phyloP scores from a whole-genome alignment of 2,888 invertebrate species.

The Caradrina clavipalpis region DNA sequence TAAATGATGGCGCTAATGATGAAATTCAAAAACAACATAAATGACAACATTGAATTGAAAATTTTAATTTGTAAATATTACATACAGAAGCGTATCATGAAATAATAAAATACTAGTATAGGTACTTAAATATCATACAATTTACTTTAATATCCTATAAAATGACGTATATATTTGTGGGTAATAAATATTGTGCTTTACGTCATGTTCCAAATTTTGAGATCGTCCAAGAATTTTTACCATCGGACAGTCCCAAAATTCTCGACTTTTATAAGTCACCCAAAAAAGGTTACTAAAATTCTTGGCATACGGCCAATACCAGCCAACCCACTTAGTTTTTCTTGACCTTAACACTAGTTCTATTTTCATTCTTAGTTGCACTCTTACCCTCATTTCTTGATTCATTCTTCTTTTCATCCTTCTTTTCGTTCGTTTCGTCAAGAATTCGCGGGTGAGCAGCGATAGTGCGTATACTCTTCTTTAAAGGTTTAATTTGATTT shows the following conservation, averaged over 20 bases:
- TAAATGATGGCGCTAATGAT: constrained; percentile 38
- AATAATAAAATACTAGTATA: constrained; percentile 59
- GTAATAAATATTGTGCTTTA: constrained; percentile 69
- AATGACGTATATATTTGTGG: constrained; percentile 58
- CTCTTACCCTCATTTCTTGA: constrained; percentile 52
- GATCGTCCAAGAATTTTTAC: constrained; percentile 85
- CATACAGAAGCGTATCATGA: constrained; percentile 70
- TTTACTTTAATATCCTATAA: constrained; percentile 50
- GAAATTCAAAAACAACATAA: constrained; percentile 47
- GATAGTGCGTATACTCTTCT: constrained; percentile 79
- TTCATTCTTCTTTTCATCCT: constrained; percentile 63
- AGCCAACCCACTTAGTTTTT: constrained; percentile 26
- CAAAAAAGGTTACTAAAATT: constrained; percentile 9
- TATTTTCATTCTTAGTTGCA: constrained; percentile 55
- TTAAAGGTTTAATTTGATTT: constrained; percentile 82
- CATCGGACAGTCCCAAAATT: constrained; percentile 88
- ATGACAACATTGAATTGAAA: constrained; percentile 55
- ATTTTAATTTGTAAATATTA: constrained; percentile 76
- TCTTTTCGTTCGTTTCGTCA: constrained; percentile 71
- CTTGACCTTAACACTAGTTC: constrained; percentile 45
- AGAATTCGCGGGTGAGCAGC: constrained; percentile 79
- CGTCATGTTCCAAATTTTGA: constrained; percentile 80
- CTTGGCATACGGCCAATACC: constrained; percentile 41
- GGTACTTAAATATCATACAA: constrained; percentile 54
- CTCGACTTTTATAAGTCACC: constrained; percentile 23